These are phyloP conservation scores for Mugil cephalus DNA, from an alignment of 2,113 vertebrate species.

Conservation along the genomic window DNA sequence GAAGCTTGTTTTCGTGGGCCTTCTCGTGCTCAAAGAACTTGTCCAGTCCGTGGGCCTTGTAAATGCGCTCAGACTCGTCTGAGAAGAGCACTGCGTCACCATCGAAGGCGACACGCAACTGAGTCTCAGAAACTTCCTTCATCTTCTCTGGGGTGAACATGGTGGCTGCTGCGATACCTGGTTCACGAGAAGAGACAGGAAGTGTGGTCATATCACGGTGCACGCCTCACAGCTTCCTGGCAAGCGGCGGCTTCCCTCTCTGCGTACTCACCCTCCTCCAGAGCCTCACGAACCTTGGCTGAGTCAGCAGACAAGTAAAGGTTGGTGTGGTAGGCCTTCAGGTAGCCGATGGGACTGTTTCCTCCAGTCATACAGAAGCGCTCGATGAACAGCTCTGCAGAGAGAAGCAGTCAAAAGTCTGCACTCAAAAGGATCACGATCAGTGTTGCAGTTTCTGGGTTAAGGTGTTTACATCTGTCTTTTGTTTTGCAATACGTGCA, in stretches of 20 bases:
- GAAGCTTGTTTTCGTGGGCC: conserved; percentile 91
- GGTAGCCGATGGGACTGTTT: conserved; percentile 94
- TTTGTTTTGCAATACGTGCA: too few species aligned
- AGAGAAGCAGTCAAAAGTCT: background rate
- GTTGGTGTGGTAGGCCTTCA: conserved; percentile 97
- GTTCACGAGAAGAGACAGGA: background rate
- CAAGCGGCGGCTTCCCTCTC: background rate
- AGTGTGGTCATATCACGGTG: too few species aligned
- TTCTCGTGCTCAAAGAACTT: conserved; percentile 96
- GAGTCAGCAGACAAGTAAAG: conserved; percentile 95
- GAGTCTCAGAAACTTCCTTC: conserved; percentile 87
- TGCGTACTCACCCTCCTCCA: conserved; percentile 90
- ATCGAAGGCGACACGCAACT: conserved; percentile 95
- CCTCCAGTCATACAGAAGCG: conserved; percentile 97
- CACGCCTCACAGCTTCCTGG: too few species aligned
- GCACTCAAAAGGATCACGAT: background rate
- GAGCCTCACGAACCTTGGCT: conserved; percentile 92
- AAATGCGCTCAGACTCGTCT: conserved; percentile 94
- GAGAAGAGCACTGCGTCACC: conserved; percentile 96
- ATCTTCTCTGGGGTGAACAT: conserved; percentile 92
- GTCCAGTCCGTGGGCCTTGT: conserved; percentile 93
- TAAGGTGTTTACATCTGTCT: too few species aligned
- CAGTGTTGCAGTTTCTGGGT: too few species aligned
- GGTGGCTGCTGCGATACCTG: conserved; percentile 95
- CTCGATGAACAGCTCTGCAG: conserved; percentile 92